Percentiles rank a stretch among this genome's conserved stretches.
Conservation (phyloP, 2,113 vertebrate species). For the Ictalurus punctatus region DNA sequence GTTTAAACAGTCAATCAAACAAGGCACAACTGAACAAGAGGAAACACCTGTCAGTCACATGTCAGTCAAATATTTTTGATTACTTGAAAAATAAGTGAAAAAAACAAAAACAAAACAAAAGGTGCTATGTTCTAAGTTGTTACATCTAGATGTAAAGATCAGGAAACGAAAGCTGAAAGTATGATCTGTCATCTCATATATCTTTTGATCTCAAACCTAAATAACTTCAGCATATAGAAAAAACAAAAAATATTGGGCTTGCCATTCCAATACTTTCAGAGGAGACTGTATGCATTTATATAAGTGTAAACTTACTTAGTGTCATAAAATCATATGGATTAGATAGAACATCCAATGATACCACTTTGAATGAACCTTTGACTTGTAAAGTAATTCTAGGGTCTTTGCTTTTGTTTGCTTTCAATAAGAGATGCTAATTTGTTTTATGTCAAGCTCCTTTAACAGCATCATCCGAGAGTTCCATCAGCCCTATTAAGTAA, state of each 20-base stretch:
- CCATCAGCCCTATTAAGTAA: slow-evolving; percentile 14
- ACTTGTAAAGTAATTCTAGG: not conserved
- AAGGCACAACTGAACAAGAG: not conserved
- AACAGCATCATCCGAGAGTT: not conserved
- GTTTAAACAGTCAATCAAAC: not conserved
- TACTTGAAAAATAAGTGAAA: not conserved
- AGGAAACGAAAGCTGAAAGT: not conserved
- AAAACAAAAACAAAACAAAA: not conserved
- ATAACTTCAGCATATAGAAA: not conserved
- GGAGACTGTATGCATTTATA: not conserved
- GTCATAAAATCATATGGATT: not conserved
- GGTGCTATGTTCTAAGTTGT: not conserved
- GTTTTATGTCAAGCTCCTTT: not conserved
- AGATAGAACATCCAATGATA: not conserved
- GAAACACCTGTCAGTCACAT: not conserved
- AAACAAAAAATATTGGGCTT: not conserved
- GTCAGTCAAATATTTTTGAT: not conserved
- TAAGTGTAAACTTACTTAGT: not conserved
- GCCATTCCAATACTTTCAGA: not conserved
- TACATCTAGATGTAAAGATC: not conserved
- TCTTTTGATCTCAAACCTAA: not conserved
- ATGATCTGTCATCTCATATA: not conserved
- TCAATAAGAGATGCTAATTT: slow-evolving; percentile 8
- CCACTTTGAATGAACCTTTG: not conserved
- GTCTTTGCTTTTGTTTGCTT: slow-evolving; percentile 2